phyloP scores from a whole-genome alignment of 2,113 vertebrate species.

The Chunga burmeisteri region DNA sequence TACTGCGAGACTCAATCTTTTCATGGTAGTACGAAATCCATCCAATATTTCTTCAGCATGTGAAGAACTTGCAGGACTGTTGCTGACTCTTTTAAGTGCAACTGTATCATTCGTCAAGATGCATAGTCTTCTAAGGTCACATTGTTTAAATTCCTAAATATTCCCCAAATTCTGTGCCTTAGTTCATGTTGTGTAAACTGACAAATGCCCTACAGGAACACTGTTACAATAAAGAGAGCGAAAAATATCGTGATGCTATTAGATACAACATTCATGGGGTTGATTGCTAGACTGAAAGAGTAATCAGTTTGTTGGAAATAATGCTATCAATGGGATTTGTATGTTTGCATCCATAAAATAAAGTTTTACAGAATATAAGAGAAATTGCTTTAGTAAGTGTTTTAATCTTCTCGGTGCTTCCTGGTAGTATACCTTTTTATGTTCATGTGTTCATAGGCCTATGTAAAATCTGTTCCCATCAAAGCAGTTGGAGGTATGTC shows the following conservation, averaged over 20 bases:
- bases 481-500: not conserved
- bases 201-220: not conserved
- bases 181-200: not conserved
- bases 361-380: not conserved
- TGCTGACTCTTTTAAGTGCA: not conserved
- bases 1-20: not conserved
- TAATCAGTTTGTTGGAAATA: not conserved
- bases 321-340: not conserved
- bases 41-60: fast-evolving
- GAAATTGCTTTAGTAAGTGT: not conserved
- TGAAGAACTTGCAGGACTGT: not conserved
- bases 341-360: not conserved
- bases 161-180: not conserved
- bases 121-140: fast-evolving
- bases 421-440: not conserved
- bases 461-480: not conserved
- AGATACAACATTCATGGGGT: not conserved
- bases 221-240: not conserved
- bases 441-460: not conserved
- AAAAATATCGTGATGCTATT: not conserved
- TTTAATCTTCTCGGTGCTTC: not conserved
- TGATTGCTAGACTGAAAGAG: not conserved
- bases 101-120: not conserved
- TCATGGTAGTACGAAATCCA: not conserved
- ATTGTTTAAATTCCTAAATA: not conserved